Evolutionary conservation across 1,140 invertebrate species (phyloP).

Genomic region (Drosophila rufa): DNA sequence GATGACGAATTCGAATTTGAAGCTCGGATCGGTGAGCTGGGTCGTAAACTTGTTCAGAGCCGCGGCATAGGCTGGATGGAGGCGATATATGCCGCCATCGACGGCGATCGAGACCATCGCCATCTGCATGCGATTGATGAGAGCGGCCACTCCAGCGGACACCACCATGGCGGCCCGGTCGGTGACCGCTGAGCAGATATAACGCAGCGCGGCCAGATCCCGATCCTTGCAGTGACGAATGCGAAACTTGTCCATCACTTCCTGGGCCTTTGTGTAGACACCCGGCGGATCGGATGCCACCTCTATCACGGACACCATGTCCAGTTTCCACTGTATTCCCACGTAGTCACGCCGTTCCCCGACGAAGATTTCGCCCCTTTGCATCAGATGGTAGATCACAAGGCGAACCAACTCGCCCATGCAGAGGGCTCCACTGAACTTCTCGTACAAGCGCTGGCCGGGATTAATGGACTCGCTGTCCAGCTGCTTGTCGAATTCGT

Average conservation of each 20-base stretch:
- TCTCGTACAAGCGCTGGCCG: conserved; percentile 93
- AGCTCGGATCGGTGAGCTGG: conserved; percentile 8
- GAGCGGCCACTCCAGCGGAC: conserved; percentile 92
- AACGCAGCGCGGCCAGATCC: conserved; percentile 94
- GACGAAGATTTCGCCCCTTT: conserved; percentile 45
- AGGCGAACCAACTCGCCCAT: conserved; percentile 92
- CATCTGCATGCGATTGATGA: conserved; percentile 94
- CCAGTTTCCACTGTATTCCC: conserved; percentile 86
- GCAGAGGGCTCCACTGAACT: conserved; percentile 97
- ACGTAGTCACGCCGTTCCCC: conserved; percentile 49
- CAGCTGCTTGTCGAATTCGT: conserved; percentile 94
- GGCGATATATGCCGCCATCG: conserved; percentile 99
- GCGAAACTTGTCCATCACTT: conserved; percentile 94
- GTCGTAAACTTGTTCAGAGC: conserved; percentile 30
- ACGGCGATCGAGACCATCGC: conserved; percentile 96
- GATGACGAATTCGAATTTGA: conserved; percentile 45
- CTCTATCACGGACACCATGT: conserved; percentile 98
- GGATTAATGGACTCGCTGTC: conserved; percentile 93
- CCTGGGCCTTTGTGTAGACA: conserved; percentile 92
- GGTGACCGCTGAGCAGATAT: conserved; percentile 95
- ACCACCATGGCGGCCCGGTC: conserved; percentile 96
- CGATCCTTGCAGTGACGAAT: conserved; percentile 91
- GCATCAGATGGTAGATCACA: conserved; percentile 47
- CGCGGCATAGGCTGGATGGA: conserved; percentile 90
- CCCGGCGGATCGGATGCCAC: conserved; percentile 94